Conservation (phyloP, 2,113 vertebrate genomes). For the Ursus arctos region DNA sequence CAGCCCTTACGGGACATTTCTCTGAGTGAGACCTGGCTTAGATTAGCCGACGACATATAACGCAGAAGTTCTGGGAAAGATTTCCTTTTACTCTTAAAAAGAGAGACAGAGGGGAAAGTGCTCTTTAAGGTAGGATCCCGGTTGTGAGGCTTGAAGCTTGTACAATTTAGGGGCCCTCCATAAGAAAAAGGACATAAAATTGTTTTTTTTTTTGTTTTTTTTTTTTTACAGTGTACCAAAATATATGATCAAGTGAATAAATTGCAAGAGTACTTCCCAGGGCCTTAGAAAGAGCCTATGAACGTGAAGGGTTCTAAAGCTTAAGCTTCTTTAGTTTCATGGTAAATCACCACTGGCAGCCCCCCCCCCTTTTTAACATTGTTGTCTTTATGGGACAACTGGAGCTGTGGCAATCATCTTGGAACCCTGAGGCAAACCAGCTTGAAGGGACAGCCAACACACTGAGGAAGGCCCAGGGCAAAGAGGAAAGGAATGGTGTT, state of each 20-base stretch:
- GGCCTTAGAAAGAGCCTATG: background rate
- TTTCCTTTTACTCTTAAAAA: background rate
- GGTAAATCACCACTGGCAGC: background rate
- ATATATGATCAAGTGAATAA: background rate
- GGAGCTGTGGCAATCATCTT: background rate
- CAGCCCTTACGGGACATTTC: background rate
- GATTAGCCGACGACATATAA: background rate
- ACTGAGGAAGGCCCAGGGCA: background rate
- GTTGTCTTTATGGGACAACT: background rate
- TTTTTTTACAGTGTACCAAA: background rate
- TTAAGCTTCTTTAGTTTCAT: background rate
- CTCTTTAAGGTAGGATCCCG: background rate
- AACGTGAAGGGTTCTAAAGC: background rate
- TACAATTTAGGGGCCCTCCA: background rate
- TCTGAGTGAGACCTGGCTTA: background rate
- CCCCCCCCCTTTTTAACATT: background rate
- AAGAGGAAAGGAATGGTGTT: background rate
- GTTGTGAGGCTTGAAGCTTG: background rate
- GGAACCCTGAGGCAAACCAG: background rate
- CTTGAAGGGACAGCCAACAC: background rate
- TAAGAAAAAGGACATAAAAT: background rate
- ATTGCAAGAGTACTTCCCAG: background rate
- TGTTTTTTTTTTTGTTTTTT: background rate
- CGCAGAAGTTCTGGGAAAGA: background rate
- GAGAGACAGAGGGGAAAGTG: background rate